A percentile compares a stretch with the other conserved stretches of the same genome.
Evolutionary conservation across 2,888 invertebrate genomes (phyloP).

Genomic region (Andrena flavipes): DNA sequence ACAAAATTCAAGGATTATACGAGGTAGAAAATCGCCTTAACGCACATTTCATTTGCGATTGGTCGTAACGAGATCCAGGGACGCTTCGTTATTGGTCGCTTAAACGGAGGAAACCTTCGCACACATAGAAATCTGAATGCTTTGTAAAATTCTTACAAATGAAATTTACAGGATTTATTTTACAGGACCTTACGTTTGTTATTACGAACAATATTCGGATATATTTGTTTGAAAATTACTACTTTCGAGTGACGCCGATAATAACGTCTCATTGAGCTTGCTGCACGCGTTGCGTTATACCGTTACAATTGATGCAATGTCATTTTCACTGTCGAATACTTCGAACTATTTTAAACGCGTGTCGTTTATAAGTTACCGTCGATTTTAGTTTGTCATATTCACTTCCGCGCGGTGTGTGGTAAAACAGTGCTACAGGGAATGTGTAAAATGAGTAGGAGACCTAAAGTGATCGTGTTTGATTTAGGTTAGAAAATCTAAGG

Average conservation of each 20-base stretch:
- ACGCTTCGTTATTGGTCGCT: slow-evolving; percentile 25
- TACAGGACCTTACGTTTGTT: too few relatives aligned
- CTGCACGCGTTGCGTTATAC: background rate
- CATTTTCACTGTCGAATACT: background rate
- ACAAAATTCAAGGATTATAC: slow-evolving; percentile 39
- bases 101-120: background rate
- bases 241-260: background rate
- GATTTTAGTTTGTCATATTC: too few relatives aligned
- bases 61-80: slow-evolving; percentile 16
- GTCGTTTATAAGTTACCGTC: too few relatives aligned
- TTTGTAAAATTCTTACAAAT: background rate
- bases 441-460: slow-evolving; percentile 66
- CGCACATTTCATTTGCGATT: slow-evolving; percentile 23
- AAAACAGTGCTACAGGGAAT: background rate
- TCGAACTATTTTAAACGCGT: background rate
- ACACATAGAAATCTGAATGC: slow-evolving; percentile 14
- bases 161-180: too few relatives aligned
- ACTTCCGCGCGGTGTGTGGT: too few relatives aligned
- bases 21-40: slow-evolving; percentile 47
- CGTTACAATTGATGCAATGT: background rate
- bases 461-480: slow-evolving; percentile 85
- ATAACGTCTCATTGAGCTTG: background rate
- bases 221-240: too few relatives aligned
- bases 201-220: too few relatives aligned
- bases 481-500: slow-evolving; percentile 83